phyloP scores from a whole-genome alignment of 1,140 invertebrate species.

The Drosophila paulistorum region DNA sequence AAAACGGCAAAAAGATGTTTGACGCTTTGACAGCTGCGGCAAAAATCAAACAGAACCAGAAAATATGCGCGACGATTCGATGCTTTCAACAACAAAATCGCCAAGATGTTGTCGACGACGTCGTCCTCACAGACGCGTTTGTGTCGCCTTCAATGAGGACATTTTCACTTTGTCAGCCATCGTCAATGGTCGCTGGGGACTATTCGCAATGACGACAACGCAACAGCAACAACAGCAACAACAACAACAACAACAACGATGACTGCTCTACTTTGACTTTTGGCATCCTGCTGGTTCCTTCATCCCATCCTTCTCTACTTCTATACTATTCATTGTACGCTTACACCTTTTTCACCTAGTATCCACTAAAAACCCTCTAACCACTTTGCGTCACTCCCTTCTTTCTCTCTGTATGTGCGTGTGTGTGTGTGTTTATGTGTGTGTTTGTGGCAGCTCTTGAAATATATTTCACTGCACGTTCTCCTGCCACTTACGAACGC shows the following conservation, averaged over 20 bases:
- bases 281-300: neutral
- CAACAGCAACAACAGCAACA: constrained; percentile 36
- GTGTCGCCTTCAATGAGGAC: constrained; percentile 68
- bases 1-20: constrained; percentile 61
- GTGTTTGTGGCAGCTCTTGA: constrained; percentile 31
- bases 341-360: neutral
- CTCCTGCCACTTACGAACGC: constrained; percentile 75
- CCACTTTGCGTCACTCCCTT: constrained; percentile 22
- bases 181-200: constrained; percentile 46
- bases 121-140: neutral
- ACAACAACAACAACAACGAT: neutral
- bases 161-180: constrained; percentile 77
- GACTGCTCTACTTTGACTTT: constrained; percentile 22
- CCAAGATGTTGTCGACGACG: neutral
- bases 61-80: constrained; percentile 51
- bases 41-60: constrained; percentile 59
- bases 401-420: neutral
- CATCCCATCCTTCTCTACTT: neutral
- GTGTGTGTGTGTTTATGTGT: constrained; percentile 7
- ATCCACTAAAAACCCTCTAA: neutral
- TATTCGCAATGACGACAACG: constrained; percentile 52
- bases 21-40: constrained; percentile 75
- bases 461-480: constrained; percentile 77
- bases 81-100: constrained; percentile 41
- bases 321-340: constrained; percentile 4